Evolutionary conservation across 1,140 invertebrate genomes (phyloP).

Genomic region (Penaeus indicus): DNA sequence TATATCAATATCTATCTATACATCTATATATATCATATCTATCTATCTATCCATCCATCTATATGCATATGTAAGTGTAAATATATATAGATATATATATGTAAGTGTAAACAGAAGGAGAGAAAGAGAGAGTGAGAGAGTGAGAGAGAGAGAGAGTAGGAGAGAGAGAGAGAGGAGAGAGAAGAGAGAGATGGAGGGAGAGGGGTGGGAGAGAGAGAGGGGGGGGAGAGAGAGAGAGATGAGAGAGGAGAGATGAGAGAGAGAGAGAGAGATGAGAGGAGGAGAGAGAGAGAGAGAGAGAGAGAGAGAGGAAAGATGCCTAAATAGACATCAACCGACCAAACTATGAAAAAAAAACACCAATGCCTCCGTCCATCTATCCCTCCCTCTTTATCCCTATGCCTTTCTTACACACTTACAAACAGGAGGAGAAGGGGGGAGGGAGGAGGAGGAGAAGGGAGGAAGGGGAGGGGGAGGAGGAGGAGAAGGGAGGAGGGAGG

Average conservation of each 20-base stretch:
- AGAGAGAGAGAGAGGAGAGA: neutral
- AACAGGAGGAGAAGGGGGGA: neutral
- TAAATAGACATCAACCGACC: neutral
- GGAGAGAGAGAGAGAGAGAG: neutral
- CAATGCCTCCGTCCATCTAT: neutral
- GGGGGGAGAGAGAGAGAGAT: neutral
- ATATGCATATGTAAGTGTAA: no score
- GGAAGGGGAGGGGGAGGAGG: neutral
- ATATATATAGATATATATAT: no score
- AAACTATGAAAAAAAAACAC: neutral
- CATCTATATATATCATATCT: no score
- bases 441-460: neutral
- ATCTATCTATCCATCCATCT: no score
- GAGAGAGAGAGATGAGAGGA: neutral
- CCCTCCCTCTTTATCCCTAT: neutral
- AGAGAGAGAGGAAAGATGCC: neutral
- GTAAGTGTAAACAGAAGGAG: neutral
- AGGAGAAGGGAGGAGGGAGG: neutral
- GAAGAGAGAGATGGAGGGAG: neutral
- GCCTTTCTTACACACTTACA: neutral
- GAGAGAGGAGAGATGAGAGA: neutral
- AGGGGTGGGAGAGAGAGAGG: neutral
- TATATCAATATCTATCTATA: no score
- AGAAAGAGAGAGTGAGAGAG: neutral
- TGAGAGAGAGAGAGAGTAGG: neutral